Base-by-base conservation (phyloP, 2,888 invertebrate species). In the Ernsta delagoae region DNA sequence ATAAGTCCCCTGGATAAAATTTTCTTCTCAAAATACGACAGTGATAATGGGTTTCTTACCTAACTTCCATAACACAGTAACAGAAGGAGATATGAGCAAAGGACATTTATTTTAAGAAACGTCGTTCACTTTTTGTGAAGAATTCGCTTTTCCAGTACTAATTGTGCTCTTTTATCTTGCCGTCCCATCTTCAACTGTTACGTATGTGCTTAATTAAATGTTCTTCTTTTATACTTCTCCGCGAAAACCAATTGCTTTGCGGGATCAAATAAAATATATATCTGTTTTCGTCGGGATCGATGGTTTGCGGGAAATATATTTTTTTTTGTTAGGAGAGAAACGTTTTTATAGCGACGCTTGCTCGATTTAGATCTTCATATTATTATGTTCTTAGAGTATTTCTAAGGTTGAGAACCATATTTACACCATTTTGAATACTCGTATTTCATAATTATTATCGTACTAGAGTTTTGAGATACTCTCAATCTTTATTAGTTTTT, bases 191-290 rank as follows among this genome's bases (percentile, higher is more conserved):
- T 36, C 50, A 41, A 59, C 65, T 48, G 59, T 59, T 62, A 65
- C 65, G 59, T 69, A 64, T 64, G 57, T 64, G 43, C 41, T 64
- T 57, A 64, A 59, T 53, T 70, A 59, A 54, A 64, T 64, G 63
- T 69, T 69, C 50, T 54, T 59, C 39, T 59, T 59, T 62, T 64
- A 45, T 59, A 36, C 36, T 59, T 53, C 24, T 50, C 59, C 24
- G 39, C 39, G 59, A 65, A 64, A 65, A 65, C 59, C 65, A 65
- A 65, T 65, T 59, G 59, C 65, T 41, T 50, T 45, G 48, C n/a
- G 65, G 65, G 65, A 65, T 65, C 65, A 65, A 65, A 65, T 57
- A 65, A 65, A 65, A 64, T 64, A 64, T 54, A 65, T 65, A 41
- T 41, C 61, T 50, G 34, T 64, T 64, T 64, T 64, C 43, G 43